A percentile compares a stretch with the other conserved stretches of the same genome.
Conservation (phyloP, 2,888 invertebrate species). For the Dasypogon diadema region DNA sequence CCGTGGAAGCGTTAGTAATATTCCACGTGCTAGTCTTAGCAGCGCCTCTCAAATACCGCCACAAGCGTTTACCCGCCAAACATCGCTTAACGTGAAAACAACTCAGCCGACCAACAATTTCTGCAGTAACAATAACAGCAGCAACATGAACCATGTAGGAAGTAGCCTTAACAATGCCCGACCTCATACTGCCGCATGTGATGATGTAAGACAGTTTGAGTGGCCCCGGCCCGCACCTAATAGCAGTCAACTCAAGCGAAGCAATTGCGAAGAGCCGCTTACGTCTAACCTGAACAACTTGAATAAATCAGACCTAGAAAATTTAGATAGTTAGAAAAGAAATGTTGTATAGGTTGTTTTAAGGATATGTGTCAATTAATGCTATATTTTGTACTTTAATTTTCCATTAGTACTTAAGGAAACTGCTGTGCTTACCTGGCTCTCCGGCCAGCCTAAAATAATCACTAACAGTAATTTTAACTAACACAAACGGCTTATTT, state of each 20-base stretch:
- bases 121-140: constrained; percentile 50
- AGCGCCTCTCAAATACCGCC: constrained; percentile 52
- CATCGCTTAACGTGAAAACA: constrained; percentile 53
- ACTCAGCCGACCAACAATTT: neutral
- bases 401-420: constrained; percentile 18
- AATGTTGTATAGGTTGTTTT: constrained; percentile 26
- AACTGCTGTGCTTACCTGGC: constrained; percentile 36
- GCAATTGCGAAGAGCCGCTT: constrained; percentile 52
- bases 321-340: constrained; percentile 66
- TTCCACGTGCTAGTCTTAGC: constrained; percentile 66
- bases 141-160: constrained; percentile 45
- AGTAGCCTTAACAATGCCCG: constrained; percentile 55
- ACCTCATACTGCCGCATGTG: constrained; percentile 60
- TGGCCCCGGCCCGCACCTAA: constrained; percentile 53
- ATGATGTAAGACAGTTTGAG: constrained; percentile 57
- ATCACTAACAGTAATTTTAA: constrained; percentile 38
- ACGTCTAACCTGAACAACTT: constrained; percentile 66
- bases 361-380: constrained; percentile 46
- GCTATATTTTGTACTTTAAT: constrained; percentile 39
- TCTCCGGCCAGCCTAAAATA: constrained; percentile 35
- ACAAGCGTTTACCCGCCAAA: constrained; percentile 57
- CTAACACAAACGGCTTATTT: neutral
- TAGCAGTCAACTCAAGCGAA: constrained; percentile 16
- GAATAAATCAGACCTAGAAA: constrained; percentile 67
- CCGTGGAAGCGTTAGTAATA: constrained; percentile 63